A percentile compares a stretch with the other conserved stretches of the same genome.
These are phyloP conservation scores for Tenthredo distinguenda DNA, from an alignment of 2,888 invertebrate genomes.

Conservation along the genomic window DNA sequence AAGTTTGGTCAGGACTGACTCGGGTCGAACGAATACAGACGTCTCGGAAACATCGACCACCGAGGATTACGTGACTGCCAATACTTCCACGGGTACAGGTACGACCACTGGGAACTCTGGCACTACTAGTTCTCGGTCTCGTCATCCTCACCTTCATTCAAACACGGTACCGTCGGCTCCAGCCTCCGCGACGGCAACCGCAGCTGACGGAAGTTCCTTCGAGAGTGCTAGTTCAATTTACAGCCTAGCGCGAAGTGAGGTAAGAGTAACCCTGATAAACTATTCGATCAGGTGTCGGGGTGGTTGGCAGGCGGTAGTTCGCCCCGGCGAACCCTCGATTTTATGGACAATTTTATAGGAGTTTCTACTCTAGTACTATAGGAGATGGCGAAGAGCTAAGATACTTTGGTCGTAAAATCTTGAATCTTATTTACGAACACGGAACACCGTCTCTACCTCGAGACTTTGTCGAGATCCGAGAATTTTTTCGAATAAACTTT, in stretches of 20 bases:
- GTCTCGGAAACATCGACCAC: constrained; percentile 94
- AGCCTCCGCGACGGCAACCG: constrained; percentile 74
- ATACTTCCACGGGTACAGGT: constrained; percentile 81
- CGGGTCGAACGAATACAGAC: constrained; percentile 87
- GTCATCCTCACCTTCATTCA: constrained; percentile 76
- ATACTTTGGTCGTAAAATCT: constrained; percentile 50
- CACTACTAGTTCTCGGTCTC: constrained; percentile 79
- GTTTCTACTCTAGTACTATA: constrained; percentile 34
- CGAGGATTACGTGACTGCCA: constrained; percentile 94
- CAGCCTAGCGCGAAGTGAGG: constrained; percentile 87
- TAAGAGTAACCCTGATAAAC: constrained; percentile 58
- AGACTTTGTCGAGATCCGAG: constrained; percentile 31
- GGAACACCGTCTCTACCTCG: background rate
- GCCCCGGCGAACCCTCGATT: constrained; percentile 12
- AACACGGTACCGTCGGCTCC: constrained; percentile 70
- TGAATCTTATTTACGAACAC: constrained; percentile 41
- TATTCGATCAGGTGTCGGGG: constrained; percentile 41
- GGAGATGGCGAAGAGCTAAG: constrained; percentile 32
- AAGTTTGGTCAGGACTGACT: constrained; percentile 85
- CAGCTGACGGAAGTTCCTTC: constrained; percentile 89
- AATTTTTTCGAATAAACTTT: constrained; percentile 33
- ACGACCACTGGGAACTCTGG: constrained; percentile 74
- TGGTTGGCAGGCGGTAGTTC: constrained; percentile 19
- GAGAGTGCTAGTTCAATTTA: constrained; percentile 92
- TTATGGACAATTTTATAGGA: constrained; percentile 48